These are phyloP conservation scores for Theristicus caerulescens DNA, from an alignment of 2,113 vertebrate species.

Conservation along the genomic window DNA sequence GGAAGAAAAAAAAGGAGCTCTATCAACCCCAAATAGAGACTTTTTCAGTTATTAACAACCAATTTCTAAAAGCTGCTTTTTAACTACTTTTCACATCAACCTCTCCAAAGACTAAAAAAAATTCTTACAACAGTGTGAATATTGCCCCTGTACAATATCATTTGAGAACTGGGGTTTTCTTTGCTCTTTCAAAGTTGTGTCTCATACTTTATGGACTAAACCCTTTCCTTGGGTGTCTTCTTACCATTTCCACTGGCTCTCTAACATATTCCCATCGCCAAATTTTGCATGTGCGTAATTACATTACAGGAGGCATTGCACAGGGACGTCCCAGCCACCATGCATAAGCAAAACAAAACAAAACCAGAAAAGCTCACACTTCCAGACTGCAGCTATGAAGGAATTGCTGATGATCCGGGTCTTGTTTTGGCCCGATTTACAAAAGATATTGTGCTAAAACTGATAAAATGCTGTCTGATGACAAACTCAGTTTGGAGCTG, in stretches of 20 bases:
- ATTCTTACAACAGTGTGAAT: not conserved
- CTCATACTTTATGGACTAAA: not conserved
- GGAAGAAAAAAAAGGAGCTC: not conserved
- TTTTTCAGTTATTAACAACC: not conserved
- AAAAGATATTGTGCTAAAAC: not conserved
- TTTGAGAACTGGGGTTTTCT: not conserved
- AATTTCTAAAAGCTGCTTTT: not conserved
- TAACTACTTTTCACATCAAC: not conserved
- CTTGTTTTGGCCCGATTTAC: not conserved
- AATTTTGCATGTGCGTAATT: not conserved
- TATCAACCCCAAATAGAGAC: not conserved
- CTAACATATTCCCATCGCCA: not conserved
- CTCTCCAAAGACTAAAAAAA: not conserved
- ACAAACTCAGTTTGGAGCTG: not conserved
- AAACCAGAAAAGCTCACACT: not conserved
- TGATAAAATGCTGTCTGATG: not conserved
- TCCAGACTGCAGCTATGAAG: not conserved
- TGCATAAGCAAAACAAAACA: rapidly evolving
- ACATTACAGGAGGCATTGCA: not conserved
- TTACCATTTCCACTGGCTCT: not conserved
- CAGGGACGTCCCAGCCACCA: not conserved
- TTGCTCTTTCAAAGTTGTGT: not conserved
- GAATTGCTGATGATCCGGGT: not conserved
- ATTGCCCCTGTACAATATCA: rapidly evolving
- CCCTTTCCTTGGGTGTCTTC: not conserved